Evolutionary conservation across 1,140 invertebrate genomes (phyloP), one percentile per base, ranked within the genome.

Genomic region (Drosophila fuyamai): DNA sequence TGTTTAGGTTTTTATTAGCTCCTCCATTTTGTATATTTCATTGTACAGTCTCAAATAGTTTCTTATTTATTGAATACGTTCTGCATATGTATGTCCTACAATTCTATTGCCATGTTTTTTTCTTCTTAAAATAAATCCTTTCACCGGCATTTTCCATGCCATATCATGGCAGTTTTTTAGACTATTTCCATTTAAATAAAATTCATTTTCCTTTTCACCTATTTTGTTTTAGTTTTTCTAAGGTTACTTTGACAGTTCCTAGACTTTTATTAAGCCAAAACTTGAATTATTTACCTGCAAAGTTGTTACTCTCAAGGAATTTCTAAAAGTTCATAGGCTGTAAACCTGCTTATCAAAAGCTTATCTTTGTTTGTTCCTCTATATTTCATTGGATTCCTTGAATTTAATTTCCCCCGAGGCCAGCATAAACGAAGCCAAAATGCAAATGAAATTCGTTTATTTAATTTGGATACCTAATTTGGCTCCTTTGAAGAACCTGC

Each of bases 371-470:
- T 44, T 41, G n/a, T 40, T 18, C 27, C 35, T 48, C 32, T 27
- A 46, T 38, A 41, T 66, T 65, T 38, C 50, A 36, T 35, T 18
- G 51, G 65, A 57, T 71, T 72, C 44, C 44, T 72, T 47, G 36
- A 72, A 72, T 57, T 71, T 72, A 71, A 72, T 72, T 72, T 72
- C 36, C 67, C 51, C 13, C 13, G 23, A 18, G 63, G 38, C 18
- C 7, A 38, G 47, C 66, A 70, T 54, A 70, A 56, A 35, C 48
- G 63, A 68, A 70, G 16, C 50, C 65, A 40, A 71, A 71, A 71
- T 72, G 65, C 51, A 72, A 72, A 71, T 71, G 53, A 72, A 72
- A 71, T 71, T 71, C 51, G 68, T 71, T 71, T 72, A 72, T 71
- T 72, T 71, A 71, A 72, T 72, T 71, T 71, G 67, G 51, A 65